These are phyloP conservation scores for Latrodectus hesperus DNA, from an alignment of 2,888 invertebrate genomes.

Conservation along the genomic window DNA sequence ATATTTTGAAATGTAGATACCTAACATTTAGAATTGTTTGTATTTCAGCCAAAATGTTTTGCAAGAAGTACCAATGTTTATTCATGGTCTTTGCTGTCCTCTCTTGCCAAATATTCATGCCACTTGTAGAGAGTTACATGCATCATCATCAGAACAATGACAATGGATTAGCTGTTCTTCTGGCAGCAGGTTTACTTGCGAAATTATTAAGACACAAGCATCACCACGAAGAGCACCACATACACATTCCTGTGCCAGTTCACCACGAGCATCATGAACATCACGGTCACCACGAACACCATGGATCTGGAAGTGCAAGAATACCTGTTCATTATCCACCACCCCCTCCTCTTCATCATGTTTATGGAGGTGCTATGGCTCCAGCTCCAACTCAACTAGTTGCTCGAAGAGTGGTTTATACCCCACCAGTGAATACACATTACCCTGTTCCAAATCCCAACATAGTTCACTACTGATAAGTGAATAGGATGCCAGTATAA, in stretches of 20 bases:
- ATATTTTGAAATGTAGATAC: too few species aligned
- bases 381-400: slow-evolving; percentile 10
- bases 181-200: slow-evolving; percentile 55
- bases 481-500: not conserved
- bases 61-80: slow-evolving; percentile 23
- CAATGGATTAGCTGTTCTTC: slow-evolving; percentile 39
- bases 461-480: not conserved
- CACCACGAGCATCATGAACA: slow-evolving; percentile 41
- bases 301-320: slow-evolving; percentile 30
- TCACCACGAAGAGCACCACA: slow-evolving; percentile 35
- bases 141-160: slow-evolving; percentile 25
- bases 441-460: not conserved
- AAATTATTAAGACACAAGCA: slow-evolving; percentile 44
- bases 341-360: slow-evolving; percentile 25
- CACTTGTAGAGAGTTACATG: slow-evolving; percentile 6
- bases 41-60: slow-evolving; percentile 12
- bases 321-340: slow-evolving; percentile 22
- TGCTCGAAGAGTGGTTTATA: slow-evolving; percentile 7
- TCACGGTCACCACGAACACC: slow-evolving; percentile 42
- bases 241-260: slow-evolving; percentile 45
- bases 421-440: slow-evolving; percentile 8
- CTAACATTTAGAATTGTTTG: not conserved
- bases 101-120: slow-evolving; percentile 30
- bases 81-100: slow-evolving; percentile 28
- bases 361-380: slow-evolving; percentile 39